Evolutionary conservation across 2,888 invertebrate genomes (phyloP).

Genomic region (Polydrusus tereticollis): DNA sequence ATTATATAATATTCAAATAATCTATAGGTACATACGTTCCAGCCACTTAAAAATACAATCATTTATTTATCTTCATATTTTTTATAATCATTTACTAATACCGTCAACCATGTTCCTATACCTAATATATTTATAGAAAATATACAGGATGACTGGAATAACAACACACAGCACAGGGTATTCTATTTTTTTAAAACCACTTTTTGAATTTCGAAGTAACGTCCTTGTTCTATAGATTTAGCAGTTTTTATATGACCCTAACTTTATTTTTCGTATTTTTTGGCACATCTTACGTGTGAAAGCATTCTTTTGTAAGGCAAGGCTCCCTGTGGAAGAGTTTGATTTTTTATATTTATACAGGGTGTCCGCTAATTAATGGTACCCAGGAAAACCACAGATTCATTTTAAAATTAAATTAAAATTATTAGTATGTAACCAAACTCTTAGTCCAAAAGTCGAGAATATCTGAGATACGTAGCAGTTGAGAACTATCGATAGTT

Average conservation of each 20-base stretch:
- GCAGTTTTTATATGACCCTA: neutral
- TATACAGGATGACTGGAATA: conserved; percentile 63
- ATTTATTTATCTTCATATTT: conserved; percentile 41
- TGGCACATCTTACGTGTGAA: no score
- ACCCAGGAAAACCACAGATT: no score
- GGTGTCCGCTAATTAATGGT: no score
- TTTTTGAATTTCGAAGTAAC: no score
- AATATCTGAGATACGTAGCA: no score
- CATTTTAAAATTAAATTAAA: no score
- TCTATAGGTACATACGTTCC: conserved; percentile 63
- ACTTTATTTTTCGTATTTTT: neutral
- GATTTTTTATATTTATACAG: no score
- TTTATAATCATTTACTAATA: conserved; percentile 63
- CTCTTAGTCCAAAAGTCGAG: no score
- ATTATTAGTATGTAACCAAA: no score
- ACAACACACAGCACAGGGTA: conserved; percentile 58
- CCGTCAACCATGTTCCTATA: conserved; percentile 62
- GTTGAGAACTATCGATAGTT: no score
- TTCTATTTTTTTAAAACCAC: conserved; percentile 23
- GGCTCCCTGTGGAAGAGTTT: no score
- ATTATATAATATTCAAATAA: conserved; percentile 53
- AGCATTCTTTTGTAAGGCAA: no score
- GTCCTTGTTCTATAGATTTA: neutral
- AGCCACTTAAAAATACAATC: conserved; percentile 61
- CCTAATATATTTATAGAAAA: conserved; percentile 59